Base-by-base conservation (phyloP, 2,113 vertebrate species). In the Penelope pileata region DNA sequence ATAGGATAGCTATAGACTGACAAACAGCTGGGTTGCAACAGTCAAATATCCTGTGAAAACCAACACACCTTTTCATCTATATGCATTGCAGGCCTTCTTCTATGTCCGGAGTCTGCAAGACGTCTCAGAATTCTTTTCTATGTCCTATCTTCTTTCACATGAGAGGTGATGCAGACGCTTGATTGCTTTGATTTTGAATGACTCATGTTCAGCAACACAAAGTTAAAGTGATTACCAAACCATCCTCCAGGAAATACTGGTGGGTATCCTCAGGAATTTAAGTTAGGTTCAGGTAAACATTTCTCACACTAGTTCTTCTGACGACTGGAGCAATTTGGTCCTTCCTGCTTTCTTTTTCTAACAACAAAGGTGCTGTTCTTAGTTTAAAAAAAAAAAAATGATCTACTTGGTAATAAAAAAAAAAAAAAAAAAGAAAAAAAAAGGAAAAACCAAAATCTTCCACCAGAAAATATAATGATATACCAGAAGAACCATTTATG, bases 251-350 rank as follows among this genome's bases (percentile, higher is more conserved):
- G 93, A 96, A 97, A 96, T 97, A 90, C 92, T 93, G 83, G 93
- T 95, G 94, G 95, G 94, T 96, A 88, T 94, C 85, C 88, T 96
- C 90, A 94, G 96, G 96, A 97, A 96, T 96, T 92, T 86, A 90
- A 56, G 91, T 88, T 96, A 94, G 83, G 36, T 93, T 96, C 91
- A 96, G 94, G 96, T 97, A 96, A 96, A 96, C 91, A 94, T 88
- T 64, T 86, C 79, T 93, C 79, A 94, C 89, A 96, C 81, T 94
- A 40, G 59, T 92, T 86, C 83, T 91, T 96, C 80, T 91, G 90
- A 96, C 89, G 93, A 68, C 88, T 74, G 53, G 72, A 79, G 77
- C 54, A 86, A 83, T 88, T 95, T 79, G 21, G 70, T 90, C 56
- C 77, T 95, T 93, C 62, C 88, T 94, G 73, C 83, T 95, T 94